Percentiles rank a stretch among this genome's conserved stretches.
phyloP scores from a whole-genome alignment of 2,797 vertebrate genomes.

The Gymnopithys bicolor region DNA sequence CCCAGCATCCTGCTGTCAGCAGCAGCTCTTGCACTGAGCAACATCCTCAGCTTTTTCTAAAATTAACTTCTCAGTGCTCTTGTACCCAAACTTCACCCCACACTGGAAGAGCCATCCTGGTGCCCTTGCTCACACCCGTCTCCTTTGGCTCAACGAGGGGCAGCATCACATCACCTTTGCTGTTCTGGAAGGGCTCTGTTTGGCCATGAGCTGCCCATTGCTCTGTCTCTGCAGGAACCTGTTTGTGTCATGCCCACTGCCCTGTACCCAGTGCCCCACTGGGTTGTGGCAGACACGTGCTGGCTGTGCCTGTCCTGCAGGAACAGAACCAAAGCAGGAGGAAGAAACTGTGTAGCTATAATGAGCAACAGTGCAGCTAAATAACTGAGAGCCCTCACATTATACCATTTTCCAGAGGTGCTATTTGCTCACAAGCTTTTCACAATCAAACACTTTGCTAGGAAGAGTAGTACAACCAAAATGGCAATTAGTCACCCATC shows the following conservation, averaged over 20 bases:
- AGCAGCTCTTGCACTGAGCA: neutral
- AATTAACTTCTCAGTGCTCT: neutral
- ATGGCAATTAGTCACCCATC: neutral
- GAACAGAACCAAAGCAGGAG: neutral
- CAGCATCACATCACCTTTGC: fast-evolving
- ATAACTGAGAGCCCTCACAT: too few relatives aligned
- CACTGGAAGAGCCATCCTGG: neutral
- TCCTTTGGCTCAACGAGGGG: neutral
- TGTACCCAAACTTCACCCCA: neutral
- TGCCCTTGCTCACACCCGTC: neutral
- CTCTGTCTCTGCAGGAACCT: neutral
- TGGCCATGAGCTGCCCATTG: fast-evolving
- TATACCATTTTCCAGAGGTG: too few relatives aligned
- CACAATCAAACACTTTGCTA: neutral
- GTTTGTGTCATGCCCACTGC: neutral
- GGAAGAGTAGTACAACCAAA: neutral
- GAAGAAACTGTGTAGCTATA: neutral
- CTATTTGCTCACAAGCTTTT: too few relatives aligned
- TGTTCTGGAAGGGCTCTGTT: neutral
- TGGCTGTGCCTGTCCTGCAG: neutral
- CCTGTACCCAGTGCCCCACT: fast-evolving
- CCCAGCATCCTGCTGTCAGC: neutral
- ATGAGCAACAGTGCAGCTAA: neutral
- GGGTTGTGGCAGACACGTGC: fast-evolving
- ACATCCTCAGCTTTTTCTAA: neutral